These are phyloP conservation scores for Dastarcus helophoroides DNA, from an alignment of 2,888 invertebrate genomes.

Conservation along the genomic window DNA sequence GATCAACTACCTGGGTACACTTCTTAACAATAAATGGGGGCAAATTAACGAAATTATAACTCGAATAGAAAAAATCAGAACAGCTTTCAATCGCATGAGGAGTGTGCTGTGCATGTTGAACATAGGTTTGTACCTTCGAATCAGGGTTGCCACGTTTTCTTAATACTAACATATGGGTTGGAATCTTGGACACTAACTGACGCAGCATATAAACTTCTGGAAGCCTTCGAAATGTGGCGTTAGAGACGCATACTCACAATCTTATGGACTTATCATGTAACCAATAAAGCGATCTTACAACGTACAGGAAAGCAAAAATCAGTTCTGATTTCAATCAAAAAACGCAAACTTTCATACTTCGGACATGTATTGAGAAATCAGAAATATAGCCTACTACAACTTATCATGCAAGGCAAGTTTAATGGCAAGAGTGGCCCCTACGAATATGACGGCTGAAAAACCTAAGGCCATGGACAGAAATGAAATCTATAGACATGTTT, in stretches of 20 bases:
- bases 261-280: constrained; percentile 1
- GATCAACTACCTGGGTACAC: constrained; percentile 3
- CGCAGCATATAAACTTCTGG: constrained; percentile 46
- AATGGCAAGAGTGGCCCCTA: too few species aligned
- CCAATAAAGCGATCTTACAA: background rate
- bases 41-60: constrained; percentile 3
- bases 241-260: constrained; percentile 7
- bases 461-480: too few species aligned
- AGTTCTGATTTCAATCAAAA: too few species aligned
- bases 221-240: constrained; percentile 1
- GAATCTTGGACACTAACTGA: constrained; percentile 2
- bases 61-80: constrained; percentile 5
- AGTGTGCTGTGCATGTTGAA: constrained; percentile 2
- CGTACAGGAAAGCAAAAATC: constrained; percentile 1
- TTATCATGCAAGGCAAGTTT: too few species aligned
- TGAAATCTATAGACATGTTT: too few species aligned
- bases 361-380: too few species aligned
- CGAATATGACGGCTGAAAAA: too few species aligned
- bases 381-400: too few species aligned
- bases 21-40: constrained; percentile 3
- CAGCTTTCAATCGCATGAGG: constrained; percentile 4
- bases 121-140: background rate
- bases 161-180: background rate
- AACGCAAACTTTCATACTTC: too few species aligned
- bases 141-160: constrained; percentile 3